Evolutionary conservation across 2,797 vertebrate genomes (phyloP).

Genomic region (Hyperoplus lanceolatus): DNA sequence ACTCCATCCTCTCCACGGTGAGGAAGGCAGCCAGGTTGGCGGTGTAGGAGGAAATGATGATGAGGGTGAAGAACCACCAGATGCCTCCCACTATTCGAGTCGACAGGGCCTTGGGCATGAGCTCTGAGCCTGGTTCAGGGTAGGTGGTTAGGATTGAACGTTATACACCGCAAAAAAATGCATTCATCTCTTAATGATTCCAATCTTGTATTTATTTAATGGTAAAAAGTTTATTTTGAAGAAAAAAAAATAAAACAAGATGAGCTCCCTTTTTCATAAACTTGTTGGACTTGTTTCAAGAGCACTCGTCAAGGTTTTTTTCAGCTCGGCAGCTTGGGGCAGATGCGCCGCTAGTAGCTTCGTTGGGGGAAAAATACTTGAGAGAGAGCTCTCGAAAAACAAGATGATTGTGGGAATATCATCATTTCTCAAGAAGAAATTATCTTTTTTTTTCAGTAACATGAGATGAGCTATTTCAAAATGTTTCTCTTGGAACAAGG

Average conservation of each 20-base stretch:
- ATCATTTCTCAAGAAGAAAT: constrained; percentile 52
- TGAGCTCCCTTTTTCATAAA: constrained; percentile 28
- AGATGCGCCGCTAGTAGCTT: constrained; percentile 28
- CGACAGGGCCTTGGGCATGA: constrained; percentile 99
- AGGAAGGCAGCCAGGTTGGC: constrained; percentile 99
- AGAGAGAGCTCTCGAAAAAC: constrained; percentile 52
- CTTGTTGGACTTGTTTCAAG: constrained; percentile 38
- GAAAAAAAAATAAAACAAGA: constrained; percentile 21
- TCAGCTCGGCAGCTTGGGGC: constrained; percentile 13
- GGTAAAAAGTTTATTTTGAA: constrained; percentile 30
- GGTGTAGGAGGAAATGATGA: constrained; percentile 99
- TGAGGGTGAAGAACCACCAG: constrained; percentile 99
- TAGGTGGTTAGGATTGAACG: constrained; percentile 63
- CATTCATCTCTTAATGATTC: constrained; percentile 33
- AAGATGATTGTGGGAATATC: constrained; percentile 45
- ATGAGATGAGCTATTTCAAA: constrained; percentile 41
- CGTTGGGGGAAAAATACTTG: constrained; percentile 44
- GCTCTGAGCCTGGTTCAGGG: constrained; percentile 94
- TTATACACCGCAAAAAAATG: constrained; percentile 43
- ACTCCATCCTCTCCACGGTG: constrained; percentile 99
- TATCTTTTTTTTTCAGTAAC: constrained; percentile 37
- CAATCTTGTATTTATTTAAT: constrained; percentile 27
- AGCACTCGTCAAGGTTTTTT: constrained; percentile 38
- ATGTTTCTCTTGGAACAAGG: constrained; percentile 49
- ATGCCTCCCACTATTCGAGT: constrained; percentile 99